Base-by-base conservation (phyloP, 2,797 vertebrate species). In the Erpetoichthys calabaricus region DNA sequence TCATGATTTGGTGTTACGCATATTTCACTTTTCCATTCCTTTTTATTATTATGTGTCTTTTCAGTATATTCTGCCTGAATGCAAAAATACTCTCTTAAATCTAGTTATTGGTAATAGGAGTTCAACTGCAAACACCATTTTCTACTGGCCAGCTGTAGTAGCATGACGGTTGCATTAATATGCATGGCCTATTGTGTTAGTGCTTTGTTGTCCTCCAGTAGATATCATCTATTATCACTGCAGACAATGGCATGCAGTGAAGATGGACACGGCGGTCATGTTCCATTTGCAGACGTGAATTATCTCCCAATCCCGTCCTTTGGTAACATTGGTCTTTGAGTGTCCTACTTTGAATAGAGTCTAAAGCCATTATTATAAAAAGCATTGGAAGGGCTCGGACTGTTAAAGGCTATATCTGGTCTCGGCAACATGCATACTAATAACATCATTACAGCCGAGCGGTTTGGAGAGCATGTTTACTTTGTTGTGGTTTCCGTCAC, bases 361-460 rank as follows among this genome's bases (percentile, higher is more conserved):
- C 80, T 80, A 79, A 81, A 85, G 77, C 79, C 83, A 83, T 84
- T 81, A 81, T 65, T 83, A 81, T 74, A 83, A 77, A 82, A 84
- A 80, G 74, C 75, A 72, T 67, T 80, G 75, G 78, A 83, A 84
- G 83, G 87, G 87, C 84, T 82, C 73, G 80, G 86, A 85, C 86
- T 88, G 84, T 88, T 91, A 91, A 91, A 90, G 85, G 84, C 88
- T 91, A 89, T 87, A 88, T 91, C 84, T 84, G 90, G 89, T 82
- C 86, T 87, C 85, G 84, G 88, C 87, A 89, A 90, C 87, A 89
- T 88, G 87, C 89, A 92, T 92, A 89, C 86, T 92, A 90, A 93
- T 90, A 85, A 83, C 86, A 88, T 90, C 87, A 92, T 93, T 89
- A 89, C 82, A 82, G 77, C 79, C 61, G 76, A 87, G 85, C 85